Evolutionary conservation across 2,888 invertebrate species (phyloP).

Genomic region (Lochmaea capreae): DNA sequence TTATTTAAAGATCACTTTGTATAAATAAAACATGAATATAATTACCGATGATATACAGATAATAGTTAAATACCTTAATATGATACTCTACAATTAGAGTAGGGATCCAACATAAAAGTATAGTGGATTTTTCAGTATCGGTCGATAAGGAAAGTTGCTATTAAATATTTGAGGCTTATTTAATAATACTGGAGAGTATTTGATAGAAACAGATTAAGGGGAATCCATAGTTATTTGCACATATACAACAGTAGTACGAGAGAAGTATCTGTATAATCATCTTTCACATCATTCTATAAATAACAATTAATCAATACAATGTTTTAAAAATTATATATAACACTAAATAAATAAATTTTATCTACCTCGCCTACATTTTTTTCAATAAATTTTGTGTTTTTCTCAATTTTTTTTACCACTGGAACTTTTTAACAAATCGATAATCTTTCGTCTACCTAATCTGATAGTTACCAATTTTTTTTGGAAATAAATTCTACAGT

Average conservation of each 20-base stretch:
- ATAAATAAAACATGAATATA: constrained; percentile 7
- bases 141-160: constrained; percentile 1
- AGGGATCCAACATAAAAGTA: constrained; percentile 1
- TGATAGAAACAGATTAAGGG: neutral
- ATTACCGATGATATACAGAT: constrained; percentile 10
- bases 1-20: constrained; percentile 7
- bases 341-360: constrained; percentile 21
- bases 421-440: neutral
- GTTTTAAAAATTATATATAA: constrained; percentile 20
- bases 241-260: neutral
- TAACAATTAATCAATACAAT: constrained; percentile 14
- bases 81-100: neutral
- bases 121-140: neutral
- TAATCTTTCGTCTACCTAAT: constrained; percentile 1
- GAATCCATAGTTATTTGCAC: neutral
- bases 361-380: constrained; percentile 2
- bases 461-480: neutral
- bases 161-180: constrained; percentile 10
- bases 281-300: constrained; percentile 10
- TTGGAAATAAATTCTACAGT: neutral
- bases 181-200: constrained; percentile 11
- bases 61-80: constrained; percentile 1
- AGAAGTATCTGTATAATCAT: constrained; percentile 15
- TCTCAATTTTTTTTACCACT: constrained; percentile 4
- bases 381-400: constrained; percentile 8